A percentile compares a stretch with the other conserved stretches of the same genome.
phyloP scores from a whole-genome alignment of 2,888 invertebrate species.

The Brenthis daphne region DNA sequence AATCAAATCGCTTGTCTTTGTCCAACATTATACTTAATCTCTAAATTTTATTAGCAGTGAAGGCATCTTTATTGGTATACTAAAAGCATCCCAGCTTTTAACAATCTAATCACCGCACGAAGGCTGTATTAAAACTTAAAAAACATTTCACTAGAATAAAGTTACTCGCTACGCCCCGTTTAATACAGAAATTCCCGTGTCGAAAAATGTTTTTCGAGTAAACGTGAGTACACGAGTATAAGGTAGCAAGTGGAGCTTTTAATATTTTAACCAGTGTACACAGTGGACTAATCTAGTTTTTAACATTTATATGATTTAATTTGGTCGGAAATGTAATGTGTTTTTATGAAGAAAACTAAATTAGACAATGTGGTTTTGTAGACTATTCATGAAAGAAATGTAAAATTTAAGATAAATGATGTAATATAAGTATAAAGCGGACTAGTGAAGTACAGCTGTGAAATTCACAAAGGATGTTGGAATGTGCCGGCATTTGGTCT shows the following conservation, averaged over 20 bases:
- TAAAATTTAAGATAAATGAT: conserved; percentile 57
- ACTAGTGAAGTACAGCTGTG: conserved; percentile 71
- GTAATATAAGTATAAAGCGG: conserved; percentile 71
- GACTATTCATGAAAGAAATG: conserved; percentile 26
- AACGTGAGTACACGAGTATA: conserved; percentile 20
- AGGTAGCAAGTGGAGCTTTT: conserved; percentile 30
- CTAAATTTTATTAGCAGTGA: conserved; percentile 8
- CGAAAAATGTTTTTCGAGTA: conserved; percentile 31
- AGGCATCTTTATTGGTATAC: conserved; percentile 7
- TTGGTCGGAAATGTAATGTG: background rate
- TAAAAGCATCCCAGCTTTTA: conserved; percentile 21
- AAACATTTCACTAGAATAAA: conserved; percentile 28
- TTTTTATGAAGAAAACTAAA: conserved; percentile 1
- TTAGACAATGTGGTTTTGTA: background rate
- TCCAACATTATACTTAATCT: background rate
- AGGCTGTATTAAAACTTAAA: conserved; percentile 31
- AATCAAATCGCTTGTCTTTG: conserved; percentile 1
- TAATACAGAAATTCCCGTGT: conserved; percentile 30
- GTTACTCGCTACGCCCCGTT: conserved; percentile 25
- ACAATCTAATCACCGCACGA: conserved; percentile 33
- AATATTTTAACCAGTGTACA: conserved; percentile 30
- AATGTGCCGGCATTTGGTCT: conserved; percentile 73
- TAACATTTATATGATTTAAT: conserved; percentile 18
- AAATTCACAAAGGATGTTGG: conserved; percentile 70
- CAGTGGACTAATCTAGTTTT: conserved; percentile 33